phyloP scores from a whole-genome alignment of 2,797 vertebrate species.

The Pterois miles region DNA sequence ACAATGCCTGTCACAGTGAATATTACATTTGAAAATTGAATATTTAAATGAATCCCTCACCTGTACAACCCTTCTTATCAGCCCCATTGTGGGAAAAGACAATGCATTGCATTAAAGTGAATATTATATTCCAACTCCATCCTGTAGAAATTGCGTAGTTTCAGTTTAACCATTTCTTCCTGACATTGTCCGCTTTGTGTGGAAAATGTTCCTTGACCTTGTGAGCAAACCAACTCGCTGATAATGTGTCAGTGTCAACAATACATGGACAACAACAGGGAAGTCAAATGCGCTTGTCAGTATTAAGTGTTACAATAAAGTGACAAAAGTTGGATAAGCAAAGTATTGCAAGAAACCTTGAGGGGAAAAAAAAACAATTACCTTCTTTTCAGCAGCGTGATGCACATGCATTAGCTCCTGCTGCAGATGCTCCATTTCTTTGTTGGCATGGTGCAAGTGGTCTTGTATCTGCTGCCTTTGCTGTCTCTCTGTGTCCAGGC shows the following conservation, averaged over 20 bases:
- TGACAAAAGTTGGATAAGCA: background rate
- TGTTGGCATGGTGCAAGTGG: constrained; percentile 33
- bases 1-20: constrained; percentile 72
- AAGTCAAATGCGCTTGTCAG: background rate
- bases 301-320: constrained; percentile 1
- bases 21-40: constrained; percentile 75
- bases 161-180: constrained; percentile 22
- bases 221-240: background rate
- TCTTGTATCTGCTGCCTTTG: constrained; percentile 56
- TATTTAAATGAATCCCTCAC: constrained; percentile 76
- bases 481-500: constrained; percentile 25
- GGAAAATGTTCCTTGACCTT: constrained; percentile 42
- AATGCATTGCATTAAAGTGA: constrained; percentile 74
- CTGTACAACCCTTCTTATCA: constrained; percentile 72
- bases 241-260: constrained; percentile 41
- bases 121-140: constrained; percentile 68
- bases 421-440: constrained; percentile 50
- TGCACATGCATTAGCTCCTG: constrained; percentile 18
- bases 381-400: constrained; percentile 54
- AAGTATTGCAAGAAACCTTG: constrained; percentile 23
- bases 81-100: constrained; percentile 72
- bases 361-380: constrained; percentile 51
- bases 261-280: constrained; percentile 4
- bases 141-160: constrained; percentile 41
- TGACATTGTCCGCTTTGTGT: constrained; percentile 24